Evolutionary conservation across 2,888 invertebrate genomes (phyloP), one percentile per base, ranked within the genome.

Genomic region (Globia sparganii): DNA sequence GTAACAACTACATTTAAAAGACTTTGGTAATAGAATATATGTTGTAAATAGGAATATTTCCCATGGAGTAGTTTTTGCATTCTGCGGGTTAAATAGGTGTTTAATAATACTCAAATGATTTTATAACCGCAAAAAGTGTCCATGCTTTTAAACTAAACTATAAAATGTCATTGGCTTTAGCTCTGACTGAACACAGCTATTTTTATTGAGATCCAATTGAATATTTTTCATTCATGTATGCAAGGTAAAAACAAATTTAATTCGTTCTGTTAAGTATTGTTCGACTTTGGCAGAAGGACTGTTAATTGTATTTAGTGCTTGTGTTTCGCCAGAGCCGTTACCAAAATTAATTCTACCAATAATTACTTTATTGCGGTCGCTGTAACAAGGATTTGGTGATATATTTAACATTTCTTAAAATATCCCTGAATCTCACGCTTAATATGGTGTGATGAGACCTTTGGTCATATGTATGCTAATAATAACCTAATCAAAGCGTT

Each of bases 331-430:
- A 83, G 72, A 81, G 87, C 79, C 79, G 72, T 87, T 81, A 86
- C 86, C 85, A 87, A 88, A 87, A 85, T 90, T 89, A 91, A 93
- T 92, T 91, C 91, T 92, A 92, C 93, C 88, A 86, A 80, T 85
- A 90, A 91, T 91, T 92, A 92, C 91, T 91, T 91, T 92, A 91
- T 90, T 91, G 89, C 88, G 92, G 91, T 91, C 88, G 91, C 92
- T 92, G 85, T 91, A 93, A 92, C 90, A 87, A 90, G 91, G 92
- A 93, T 92, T 93, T 93, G 94, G 94, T 94, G 92, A 92, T 91
- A 90, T 89, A 89, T 87, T 88, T 91, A 90, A 90, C 90, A 89
- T 77, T 84, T 76, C 83, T 81, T 86, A 88, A 83, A 88, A 87
- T 89, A 88, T 90, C 83, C 89, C 89, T 84, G 83, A 88, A 84